Conservation (phyloP, 2,113 vertebrate genomes). For the Lates calcarifer region DNA sequence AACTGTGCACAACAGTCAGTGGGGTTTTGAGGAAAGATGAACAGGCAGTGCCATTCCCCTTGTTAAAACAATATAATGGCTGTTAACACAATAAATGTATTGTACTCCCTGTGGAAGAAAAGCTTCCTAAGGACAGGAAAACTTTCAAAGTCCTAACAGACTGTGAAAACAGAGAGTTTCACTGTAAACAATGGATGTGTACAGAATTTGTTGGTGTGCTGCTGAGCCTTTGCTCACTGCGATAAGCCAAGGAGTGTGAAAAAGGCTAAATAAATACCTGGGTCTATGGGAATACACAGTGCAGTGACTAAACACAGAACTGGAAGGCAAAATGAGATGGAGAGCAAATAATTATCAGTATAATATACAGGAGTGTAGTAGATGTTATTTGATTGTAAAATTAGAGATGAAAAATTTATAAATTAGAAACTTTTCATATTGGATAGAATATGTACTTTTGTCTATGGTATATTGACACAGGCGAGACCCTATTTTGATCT, state of each 20-base stretch:
- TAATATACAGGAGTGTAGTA: background rate
- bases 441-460: background rate
- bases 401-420: background rate
- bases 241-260: background rate
- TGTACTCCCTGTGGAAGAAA: conserved; percentile 16
- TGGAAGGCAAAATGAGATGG: background rate
- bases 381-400: background rate
- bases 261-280: conserved; percentile 30
- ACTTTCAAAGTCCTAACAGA: conserved; percentile 29
- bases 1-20: conserved; percentile 6
- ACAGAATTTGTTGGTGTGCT: conserved; percentile 5
- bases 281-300: conserved; percentile 9
- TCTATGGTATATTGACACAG: background rate
- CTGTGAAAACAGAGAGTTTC: conserved; percentile 31
- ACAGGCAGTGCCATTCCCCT: conserved; percentile 27
- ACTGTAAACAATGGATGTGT: conserved; percentile 25
- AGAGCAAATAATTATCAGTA: background rate
- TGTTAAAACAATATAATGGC: conserved; percentile 41
- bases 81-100: conserved; percentile 38
- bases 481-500: background rate
- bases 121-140: conserved; percentile 4
- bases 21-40: conserved; percentile 34
- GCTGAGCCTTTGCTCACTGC: conserved; percentile 17
- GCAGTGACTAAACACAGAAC: background rate
- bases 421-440: background rate